Evolutionary conservation across 2,888 invertebrate species (phyloP).

Genomic region (Dynastes hyllus): DNA sequence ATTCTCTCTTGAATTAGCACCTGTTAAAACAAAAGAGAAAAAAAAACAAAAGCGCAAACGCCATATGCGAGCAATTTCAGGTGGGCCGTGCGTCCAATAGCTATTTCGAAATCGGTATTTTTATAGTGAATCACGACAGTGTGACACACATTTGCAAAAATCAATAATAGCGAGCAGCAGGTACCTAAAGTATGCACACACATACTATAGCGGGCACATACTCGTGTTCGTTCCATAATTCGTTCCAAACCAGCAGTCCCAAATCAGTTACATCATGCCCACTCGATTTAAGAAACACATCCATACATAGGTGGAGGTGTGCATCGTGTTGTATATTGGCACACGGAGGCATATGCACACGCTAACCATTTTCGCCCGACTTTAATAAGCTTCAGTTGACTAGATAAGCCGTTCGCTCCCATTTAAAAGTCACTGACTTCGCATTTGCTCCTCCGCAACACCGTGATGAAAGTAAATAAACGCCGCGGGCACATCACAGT

Average conservation of each 20-base stretch:
- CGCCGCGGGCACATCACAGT: conserved; percentile 19
- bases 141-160: conserved; percentile 43
- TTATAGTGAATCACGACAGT: conserved; percentile 19
- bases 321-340: background rate
- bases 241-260: conserved; percentile 3
- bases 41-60: background rate
- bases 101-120: conserved; percentile 3
- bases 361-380: conserved; percentile 12
- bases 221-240: background rate
- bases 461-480: conserved; percentile 40
- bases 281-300: background rate
- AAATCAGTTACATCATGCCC: conserved; percentile 26
- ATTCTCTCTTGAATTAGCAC: background rate
- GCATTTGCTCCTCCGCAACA: conserved; percentile 34
- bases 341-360: background rate
- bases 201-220: background rate
- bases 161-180: conserved; percentile 35
- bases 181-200: conserved; percentile 4
- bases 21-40: background rate
- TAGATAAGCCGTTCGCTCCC: conserved; percentile 36
- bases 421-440: conserved; percentile 47
- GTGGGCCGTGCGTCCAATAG: background rate
- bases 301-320: background rate
- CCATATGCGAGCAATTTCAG: background rate
- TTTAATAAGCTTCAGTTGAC: conserved; percentile 40